phyloP scores from a whole-genome alignment of 2,797 vertebrate genomes.

The Poecile montanus region DNA sequence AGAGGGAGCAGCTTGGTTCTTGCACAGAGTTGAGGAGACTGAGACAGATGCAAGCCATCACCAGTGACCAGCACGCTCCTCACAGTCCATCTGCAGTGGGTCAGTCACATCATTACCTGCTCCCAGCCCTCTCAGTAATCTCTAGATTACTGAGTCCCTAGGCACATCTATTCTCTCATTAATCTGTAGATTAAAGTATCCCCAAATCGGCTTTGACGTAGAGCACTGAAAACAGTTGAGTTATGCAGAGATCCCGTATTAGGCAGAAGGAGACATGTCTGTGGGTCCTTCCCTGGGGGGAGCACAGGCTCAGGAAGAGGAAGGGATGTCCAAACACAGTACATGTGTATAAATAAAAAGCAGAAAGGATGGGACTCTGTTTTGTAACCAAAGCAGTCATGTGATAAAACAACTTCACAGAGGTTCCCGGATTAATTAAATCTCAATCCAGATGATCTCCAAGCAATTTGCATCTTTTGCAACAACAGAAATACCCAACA shows the following conservation, averaged over 20 bases:
- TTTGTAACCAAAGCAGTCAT: not conserved
- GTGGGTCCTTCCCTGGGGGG: not conserved
- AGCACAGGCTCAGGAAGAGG: not conserved
- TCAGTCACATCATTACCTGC: not conserved
- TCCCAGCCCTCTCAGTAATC: slow-evolving; percentile 27
- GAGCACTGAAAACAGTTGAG: slow-evolving; percentile 35
- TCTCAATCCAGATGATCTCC: slow-evolving; percentile 39
- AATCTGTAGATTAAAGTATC: slow-evolving; percentile 65
- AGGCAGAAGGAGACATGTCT: not conserved
- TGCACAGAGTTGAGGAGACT: accelerated
- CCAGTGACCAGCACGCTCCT: not conserved
- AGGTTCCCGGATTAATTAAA: not conserved
- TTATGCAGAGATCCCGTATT: not conserved
- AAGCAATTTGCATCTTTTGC: not conserved
- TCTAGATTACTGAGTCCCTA: slow-evolving; percentile 30
- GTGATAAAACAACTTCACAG: slow-evolving; percentile 6
- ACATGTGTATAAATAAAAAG: not conserved
- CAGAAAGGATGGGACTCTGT: not conserved
- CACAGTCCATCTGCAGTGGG: not conserved
- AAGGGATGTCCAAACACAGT: not conserved
- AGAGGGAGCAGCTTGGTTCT: not conserved
- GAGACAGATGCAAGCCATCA: not conserved
- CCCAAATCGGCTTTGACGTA: slow-evolving; percentile 58
- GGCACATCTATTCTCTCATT: slow-evolving; percentile 39
- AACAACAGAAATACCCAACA: not conserved